Evolutionary conservation across 2,113 vertebrate species (phyloP).

Genomic region (Gobio gobio): DNA sequence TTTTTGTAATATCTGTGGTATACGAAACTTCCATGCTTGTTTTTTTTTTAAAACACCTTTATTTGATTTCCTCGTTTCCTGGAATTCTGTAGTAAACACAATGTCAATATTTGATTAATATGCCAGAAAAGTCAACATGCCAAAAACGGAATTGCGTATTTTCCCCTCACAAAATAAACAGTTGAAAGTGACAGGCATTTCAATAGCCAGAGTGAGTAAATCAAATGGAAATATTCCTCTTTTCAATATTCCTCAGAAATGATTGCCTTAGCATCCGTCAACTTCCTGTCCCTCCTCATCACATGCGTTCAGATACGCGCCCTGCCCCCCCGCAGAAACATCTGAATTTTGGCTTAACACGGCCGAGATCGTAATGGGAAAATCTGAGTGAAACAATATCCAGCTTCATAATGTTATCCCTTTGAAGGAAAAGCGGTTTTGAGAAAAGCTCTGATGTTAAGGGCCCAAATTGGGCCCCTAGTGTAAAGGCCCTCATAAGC

Average conservation of each 20-base stretch:
- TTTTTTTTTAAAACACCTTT: conserved; percentile 18
- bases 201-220: conserved; percentile 60
- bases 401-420: background rate
- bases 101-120: conserved; percentile 61
- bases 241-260: conserved; percentile 55
- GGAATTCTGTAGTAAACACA: conserved; percentile 58
- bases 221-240: conserved; percentile 64
- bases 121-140: conserved; percentile 50
- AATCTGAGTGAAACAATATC: conserved; percentile 66
- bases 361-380: conserved; percentile 42
- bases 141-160: conserved; percentile 59
- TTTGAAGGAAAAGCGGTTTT: conserved; percentile 16
- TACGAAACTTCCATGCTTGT: conserved; percentile 41
- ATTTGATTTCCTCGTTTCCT: conserved; percentile 38
- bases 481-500: conserved; percentile 62
- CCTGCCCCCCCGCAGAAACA: conserved; percentile 62
- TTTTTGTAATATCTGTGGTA: conserved; percentile 44
- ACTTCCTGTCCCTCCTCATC: conserved; percentile 56
- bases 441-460: conserved; percentile 62
- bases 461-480: conserved; percentile 66
- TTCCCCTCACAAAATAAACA: conserved; percentile 53
- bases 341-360: conserved; percentile 58
- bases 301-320: conserved; percentile 44
- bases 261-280: conserved; percentile 63
- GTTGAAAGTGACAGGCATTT: conserved; percentile 58